Evolutionary conservation across 2,888 invertebrate species (phyloP).

Genomic region (Macropis europaea): DNA sequence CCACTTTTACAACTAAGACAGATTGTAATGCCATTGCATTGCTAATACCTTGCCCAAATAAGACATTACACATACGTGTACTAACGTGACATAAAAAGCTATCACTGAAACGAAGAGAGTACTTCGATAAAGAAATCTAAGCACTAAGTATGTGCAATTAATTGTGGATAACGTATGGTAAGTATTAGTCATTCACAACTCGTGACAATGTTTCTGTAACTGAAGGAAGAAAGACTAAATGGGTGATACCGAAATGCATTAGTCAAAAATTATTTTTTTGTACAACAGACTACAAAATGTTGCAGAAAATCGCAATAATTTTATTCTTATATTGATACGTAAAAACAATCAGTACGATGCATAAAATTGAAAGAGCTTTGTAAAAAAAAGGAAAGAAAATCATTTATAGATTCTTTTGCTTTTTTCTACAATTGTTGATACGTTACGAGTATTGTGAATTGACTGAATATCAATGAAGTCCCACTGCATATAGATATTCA

Average conservation of each 20-base stretch:
- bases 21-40: constrained; percentile 54
- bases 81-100: constrained; percentile 57
- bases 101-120: constrained; percentile 55
- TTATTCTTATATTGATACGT: constrained; percentile 32
- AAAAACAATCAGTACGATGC: constrained; percentile 9
- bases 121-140: constrained; percentile 49
- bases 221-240: constrained; percentile 6
- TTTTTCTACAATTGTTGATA: constrained; percentile 35
- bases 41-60: constrained; percentile 57
- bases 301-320: constrained; percentile 8
- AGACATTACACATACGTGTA: constrained; percentile 43
- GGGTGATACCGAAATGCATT: constrained; percentile 7
- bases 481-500: constrained; percentile 67
- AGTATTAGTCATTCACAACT: constrained; percentile 74
- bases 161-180: constrained; percentile 61
- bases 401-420: constrained; percentile 10
- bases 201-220: constrained; percentile 56
- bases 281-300: not conserved
- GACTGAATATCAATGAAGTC: constrained; percentile 62
- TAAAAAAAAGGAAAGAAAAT: not conserved
- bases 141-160: constrained; percentile 55
- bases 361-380: constrained; percentile 14
- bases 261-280: constrained; percentile 18
- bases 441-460: constrained; percentile 59
- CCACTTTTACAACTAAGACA: constrained; percentile 62